These are phyloP conservation scores for Erynnis tages DNA, from an alignment of 2,888 invertebrate species.

Conservation along the genomic window DNA sequence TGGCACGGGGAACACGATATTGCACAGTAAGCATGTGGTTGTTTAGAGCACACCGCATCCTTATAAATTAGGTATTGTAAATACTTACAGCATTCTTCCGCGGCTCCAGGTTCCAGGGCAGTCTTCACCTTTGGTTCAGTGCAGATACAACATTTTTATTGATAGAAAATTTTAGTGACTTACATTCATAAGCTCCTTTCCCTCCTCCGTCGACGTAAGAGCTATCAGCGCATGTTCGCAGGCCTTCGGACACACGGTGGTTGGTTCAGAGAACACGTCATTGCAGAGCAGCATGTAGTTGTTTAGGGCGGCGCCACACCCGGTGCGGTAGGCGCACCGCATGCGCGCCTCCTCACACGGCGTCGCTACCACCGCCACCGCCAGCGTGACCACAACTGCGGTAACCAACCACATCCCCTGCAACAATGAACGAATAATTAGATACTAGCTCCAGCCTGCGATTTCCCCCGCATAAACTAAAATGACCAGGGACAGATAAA, in stretches of 20 bases:
- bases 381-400: slow-evolving; percentile 50
- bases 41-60: too few relatives aligned
- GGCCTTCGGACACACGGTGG: slow-evolving; percentile 83
- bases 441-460: too few relatives aligned
- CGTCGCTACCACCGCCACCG: slow-evolving; percentile 55
- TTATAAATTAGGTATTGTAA: too few relatives aligned
- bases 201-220: slow-evolving; percentile 89
- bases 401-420: slow-evolving; percentile 71
- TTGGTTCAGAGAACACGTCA: slow-evolving; percentile 83
- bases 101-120: too few relatives aligned
- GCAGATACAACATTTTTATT: too few relatives aligned
- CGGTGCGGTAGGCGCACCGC: slow-evolving; percentile 87
- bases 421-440: background rate
- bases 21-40: too few relatives aligned
- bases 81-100: too few relatives aligned
- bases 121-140: too few relatives aligned
- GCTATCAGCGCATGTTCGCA: slow-evolving; percentile 91
- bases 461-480: too few relatives aligned
- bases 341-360: slow-evolving; percentile 85
- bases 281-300: slow-evolving; percentile 89
- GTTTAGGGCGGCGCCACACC: slow-evolving; percentile 89
- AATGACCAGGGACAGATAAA: too few relatives aligned
- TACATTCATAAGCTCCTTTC: slow-evolving; percentile 88
- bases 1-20: too few relatives aligned
- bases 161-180: too few relatives aligned